Evolutionary conservation across 1,140 invertebrate species (phyloP).

Genomic region (Dolichoris vasculosae): DNA sequence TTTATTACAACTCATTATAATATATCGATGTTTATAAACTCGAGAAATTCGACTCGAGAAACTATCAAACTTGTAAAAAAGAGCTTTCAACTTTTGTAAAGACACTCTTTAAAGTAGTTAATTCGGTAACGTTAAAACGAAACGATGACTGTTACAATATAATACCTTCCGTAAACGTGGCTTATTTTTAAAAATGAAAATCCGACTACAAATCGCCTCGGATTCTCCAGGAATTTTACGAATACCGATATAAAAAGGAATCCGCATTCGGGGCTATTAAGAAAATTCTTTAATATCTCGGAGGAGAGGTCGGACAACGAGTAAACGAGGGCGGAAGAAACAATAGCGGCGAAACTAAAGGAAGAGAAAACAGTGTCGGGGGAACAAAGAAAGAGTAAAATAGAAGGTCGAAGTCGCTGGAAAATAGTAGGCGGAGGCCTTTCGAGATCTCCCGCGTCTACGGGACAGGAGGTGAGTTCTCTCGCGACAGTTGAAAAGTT

Average conservation of each 20-base stretch:
- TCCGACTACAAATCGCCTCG: not conserved
- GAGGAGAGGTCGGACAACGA: not conserved
- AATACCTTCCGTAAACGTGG: not conserved
- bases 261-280: not conserved
- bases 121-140: not conserved
- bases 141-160: not conserved
- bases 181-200: not conserved
- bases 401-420: not conserved
- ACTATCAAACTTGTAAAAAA: not conserved
- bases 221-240: not conserved
- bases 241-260: not conserved
- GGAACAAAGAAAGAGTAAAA: not conserved
- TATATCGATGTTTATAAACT: not conserved
- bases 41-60: not conserved
- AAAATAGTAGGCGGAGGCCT: not conserved
- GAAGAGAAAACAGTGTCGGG: not conserved
- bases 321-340: not conserved
- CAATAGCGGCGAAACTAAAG: not conserved
- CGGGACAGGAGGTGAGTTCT: not conserved
- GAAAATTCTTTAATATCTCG: not conserved
- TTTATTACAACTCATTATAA: no score
- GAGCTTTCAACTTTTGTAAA: not conserved
- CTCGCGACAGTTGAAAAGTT: conserved; percentile 37
- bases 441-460: not conserved
- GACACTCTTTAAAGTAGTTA: not conserved